These are phyloP conservation scores for Neuroscelio doddi DNA, from an alignment of 2,888 invertebrate species.

Conservation along the genomic window DNA sequence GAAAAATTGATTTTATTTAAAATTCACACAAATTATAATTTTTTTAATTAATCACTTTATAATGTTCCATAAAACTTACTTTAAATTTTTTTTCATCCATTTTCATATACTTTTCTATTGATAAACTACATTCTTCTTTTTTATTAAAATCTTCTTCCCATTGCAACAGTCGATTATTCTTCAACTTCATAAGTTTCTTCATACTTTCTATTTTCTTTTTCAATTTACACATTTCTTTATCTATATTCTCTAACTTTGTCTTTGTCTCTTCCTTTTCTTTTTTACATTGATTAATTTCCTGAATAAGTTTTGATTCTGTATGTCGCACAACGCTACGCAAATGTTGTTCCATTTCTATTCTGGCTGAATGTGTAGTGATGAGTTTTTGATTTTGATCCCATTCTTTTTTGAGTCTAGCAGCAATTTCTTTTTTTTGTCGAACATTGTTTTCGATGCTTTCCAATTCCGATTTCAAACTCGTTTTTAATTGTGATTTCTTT, in stretches of 20 bases:
- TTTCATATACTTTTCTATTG: slow-evolving; percentile 82
- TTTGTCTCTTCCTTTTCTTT: slow-evolving; percentile 73
- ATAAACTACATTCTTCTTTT: slow-evolving; percentile 79
- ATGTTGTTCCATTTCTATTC: slow-evolving; percentile 80
- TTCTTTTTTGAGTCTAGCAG: slow-evolving; percentile 74
- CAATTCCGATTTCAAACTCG: slow-evolving; percentile 71
- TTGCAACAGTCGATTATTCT: slow-evolving; percentile 78
- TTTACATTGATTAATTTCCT: slow-evolving; percentile 72
- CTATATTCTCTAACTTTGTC: slow-evolving; percentile 69
- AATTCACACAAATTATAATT: no score
- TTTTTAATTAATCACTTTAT: no score
- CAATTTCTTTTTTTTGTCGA: slow-evolving; percentile 72
- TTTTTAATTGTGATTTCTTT: slow-evolving; percentile 72
- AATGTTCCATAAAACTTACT: slow-evolving; percentile 60
- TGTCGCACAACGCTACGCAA: slow-evolving; percentile 73
- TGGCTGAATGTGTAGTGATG: slow-evolving; percentile 79
- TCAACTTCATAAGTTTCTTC: slow-evolving; percentile 81
- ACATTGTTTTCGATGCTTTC: slow-evolving; percentile 72
- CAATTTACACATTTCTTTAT: slow-evolving; percentile 73
- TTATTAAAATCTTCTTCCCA: slow-evolving; percentile 83
- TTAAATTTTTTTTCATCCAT: slow-evolving; percentile 81
- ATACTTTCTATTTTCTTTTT: slow-evolving; percentile 77
- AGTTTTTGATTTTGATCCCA: slow-evolving; percentile 78
- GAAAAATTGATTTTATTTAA: no score
- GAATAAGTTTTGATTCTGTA: slow-evolving; percentile 72